Evolutionary conservation across 2,888 invertebrate genomes (phyloP).

Genomic region (Eilema sororculum): DNA sequence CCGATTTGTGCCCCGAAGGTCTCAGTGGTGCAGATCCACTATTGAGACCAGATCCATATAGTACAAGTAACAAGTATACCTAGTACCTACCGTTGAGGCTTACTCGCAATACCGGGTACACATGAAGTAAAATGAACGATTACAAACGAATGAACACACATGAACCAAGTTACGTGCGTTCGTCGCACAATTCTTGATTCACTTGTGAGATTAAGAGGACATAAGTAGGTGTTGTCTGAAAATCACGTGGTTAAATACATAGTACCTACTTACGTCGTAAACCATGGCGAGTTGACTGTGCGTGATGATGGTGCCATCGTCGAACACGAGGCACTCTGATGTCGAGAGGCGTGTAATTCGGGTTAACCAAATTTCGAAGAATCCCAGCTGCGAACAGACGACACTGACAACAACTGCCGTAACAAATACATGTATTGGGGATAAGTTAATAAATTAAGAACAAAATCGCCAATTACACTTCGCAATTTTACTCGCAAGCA

Average conservation of each 20-base stretch:
- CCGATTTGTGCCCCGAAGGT: too few species aligned
- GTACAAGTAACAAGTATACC: too few species aligned
- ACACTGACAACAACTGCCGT: conserved; percentile 41
- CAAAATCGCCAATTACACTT: background rate
- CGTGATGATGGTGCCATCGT: conserved; percentile 95
- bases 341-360: conserved; percentile 94
- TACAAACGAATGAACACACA: too few species aligned
- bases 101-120: too few species aligned
- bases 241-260: background rate
- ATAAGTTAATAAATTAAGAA: conserved; percentile 20
- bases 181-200: too few species aligned
- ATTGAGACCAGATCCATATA: too few species aligned
- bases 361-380: conserved; percentile 98
- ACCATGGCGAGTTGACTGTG: conserved; percentile 94
- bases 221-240: background rate
- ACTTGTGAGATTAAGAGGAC: background rate
- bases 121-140: background rate
- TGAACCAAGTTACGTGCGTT: too few species aligned
- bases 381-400: conserved; percentile 88
- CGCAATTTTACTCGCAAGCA: conserved; percentile 3
- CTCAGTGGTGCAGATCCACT: too few species aligned
- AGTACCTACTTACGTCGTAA: conserved; percentile 93
- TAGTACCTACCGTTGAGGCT: too few species aligned
- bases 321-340: conserved; percentile 93
- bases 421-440: conserved; percentile 21